Conservation (phyloP, 2,888 invertebrate genomes). For the Eurytoma californica region DNA sequence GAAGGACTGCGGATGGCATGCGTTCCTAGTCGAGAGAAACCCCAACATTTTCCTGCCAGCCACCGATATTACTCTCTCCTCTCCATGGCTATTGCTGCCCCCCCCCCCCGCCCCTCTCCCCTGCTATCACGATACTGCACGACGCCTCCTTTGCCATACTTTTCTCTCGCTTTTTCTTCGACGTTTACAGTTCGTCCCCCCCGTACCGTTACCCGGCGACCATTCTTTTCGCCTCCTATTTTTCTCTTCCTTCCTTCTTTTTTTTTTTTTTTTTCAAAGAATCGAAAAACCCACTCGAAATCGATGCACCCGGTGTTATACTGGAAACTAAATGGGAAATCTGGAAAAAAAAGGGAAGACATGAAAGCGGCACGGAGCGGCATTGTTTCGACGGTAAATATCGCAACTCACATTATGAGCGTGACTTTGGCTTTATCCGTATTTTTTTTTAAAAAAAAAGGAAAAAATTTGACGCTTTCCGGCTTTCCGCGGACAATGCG, state of each 20-base stretch:
- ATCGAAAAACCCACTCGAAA: background rate
- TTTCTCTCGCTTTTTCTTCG: background rate
- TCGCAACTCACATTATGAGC: background rate
- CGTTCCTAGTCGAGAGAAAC: slow-evolving; percentile 4
- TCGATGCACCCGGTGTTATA: background rate
- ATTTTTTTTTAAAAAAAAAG: background rate
- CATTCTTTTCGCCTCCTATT: too few species aligned
- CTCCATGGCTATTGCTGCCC: background rate
- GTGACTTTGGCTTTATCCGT: background rate
- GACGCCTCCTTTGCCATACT: background rate
- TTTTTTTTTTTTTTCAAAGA: too few species aligned
- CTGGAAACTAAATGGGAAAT: background rate
- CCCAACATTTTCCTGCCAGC: slow-evolving; percentile 10
- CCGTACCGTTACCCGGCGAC: too few species aligned
- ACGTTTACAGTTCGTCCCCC: background rate
- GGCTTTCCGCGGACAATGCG: slow-evolving; percentile 4
- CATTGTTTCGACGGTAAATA: background rate
- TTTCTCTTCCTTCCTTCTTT: too few species aligned
- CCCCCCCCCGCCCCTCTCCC: background rate
- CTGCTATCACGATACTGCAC: background rate
- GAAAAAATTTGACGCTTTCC: background rate
- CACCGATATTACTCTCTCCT: background rate
- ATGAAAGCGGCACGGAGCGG: background rate
- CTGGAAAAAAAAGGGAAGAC: background rate
- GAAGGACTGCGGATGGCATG: background rate